Percentiles rank a stretch among this genome's conserved stretches.
Evolutionary conservation across 2,113 vertebrate species (phyloP).

Genomic region (Semicossyphus pulcher): DNA sequence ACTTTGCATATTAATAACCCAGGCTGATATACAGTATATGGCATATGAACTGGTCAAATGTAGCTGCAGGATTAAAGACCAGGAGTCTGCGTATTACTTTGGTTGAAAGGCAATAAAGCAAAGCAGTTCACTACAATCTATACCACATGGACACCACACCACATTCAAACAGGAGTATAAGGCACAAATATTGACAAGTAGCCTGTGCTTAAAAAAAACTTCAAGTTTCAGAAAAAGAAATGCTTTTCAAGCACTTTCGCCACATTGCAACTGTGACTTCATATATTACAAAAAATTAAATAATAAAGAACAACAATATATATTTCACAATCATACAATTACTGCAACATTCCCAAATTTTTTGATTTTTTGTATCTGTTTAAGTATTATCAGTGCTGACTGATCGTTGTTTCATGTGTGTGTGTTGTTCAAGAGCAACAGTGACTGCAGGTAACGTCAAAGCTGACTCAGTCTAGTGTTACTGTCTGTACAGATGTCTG

Average conservation of each 20-base stretch:
- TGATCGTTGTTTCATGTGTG: neutral
- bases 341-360: conserved; percentile 31
- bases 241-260: conserved; percentile 47
- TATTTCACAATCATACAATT: conserved; percentile 50
- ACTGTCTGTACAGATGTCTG: conserved; percentile 18
- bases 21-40: conserved; percentile 59
- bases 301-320: conserved; percentile 44
- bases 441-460: conserved; percentile 19
- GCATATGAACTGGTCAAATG: conserved; percentile 49
- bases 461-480: conserved; percentile 30
- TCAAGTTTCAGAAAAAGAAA: conserved; percentile 55
- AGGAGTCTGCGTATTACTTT: conserved; percentile 62
- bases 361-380: neutral
- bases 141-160: conserved; percentile 52
- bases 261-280: conserved; percentile 43
- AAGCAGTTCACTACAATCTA: conserved; percentile 65
- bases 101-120: conserved; percentile 71
- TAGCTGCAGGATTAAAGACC: conserved; percentile 36
- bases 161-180: conserved; percentile 78
- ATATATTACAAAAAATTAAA: conserved; percentile 61
- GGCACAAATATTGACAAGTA: conserved; percentile 79
- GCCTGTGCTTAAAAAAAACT: conserved; percentile 66
- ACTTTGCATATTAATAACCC: conserved; percentile 67
- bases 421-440: conserved; percentile 10
- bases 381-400: conserved; percentile 32